A percentile compares a stretch with the other conserved stretches of the same genome.
phyloP scores from a whole-genome alignment of 1,140 invertebrate species.

The Aphelinus certus region DNA sequence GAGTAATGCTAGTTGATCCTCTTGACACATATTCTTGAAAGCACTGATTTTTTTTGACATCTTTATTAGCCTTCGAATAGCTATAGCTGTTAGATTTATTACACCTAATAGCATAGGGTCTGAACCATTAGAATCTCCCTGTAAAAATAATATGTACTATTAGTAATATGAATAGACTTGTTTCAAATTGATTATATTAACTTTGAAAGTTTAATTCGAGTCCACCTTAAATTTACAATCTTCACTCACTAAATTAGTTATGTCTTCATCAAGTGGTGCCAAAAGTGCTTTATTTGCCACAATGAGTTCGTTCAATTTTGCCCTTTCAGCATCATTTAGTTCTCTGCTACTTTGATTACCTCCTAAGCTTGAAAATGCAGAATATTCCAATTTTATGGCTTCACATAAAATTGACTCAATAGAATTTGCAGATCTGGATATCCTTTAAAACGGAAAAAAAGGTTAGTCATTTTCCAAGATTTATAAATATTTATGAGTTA shows the following conservation, averaged over 20 bases:
- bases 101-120: constrained; percentile 83
- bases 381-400: constrained; percentile 85
- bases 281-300: constrained; percentile 84
- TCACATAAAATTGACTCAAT: constrained; percentile 84
- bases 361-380: constrained; percentile 72
- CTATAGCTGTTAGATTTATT: constrained; percentile 90
- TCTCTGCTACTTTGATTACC: constrained; percentile 72
- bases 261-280: constrained; percentile 83
- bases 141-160: constrained; percentile 43
- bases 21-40: constrained; percentile 90
- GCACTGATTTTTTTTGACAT: constrained; percentile 90
- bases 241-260: constrained; percentile 73
- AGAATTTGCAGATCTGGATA: constrained; percentile 67
- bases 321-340: constrained; percentile 82
- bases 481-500: too few species aligned
- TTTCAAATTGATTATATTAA: too few species aligned
- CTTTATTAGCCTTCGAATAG: constrained; percentile 88
- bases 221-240: constrained; percentile 71
- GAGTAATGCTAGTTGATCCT: constrained; percentile 88
- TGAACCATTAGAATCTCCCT: constrained; percentile 69
- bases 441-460: not conserved
- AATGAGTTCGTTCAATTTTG: constrained; percentile 84
- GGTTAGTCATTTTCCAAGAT: too few species aligned
- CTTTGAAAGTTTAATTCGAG: not conserved
- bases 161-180: not conserved